Evolutionary conservation across 2,888 invertebrate species (phyloP).

Genomic region (Resseliella maxima): DNA sequence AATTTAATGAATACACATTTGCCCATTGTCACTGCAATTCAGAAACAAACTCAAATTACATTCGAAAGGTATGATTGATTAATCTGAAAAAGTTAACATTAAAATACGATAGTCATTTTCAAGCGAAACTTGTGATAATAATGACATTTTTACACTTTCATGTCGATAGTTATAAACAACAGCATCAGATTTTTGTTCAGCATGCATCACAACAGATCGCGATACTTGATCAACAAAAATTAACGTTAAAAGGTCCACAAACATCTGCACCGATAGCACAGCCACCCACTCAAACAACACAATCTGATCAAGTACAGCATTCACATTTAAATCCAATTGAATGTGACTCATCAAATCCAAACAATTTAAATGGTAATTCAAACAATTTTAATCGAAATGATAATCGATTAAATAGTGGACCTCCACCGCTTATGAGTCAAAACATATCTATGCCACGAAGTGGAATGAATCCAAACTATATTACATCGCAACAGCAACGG

Average conservation of each 20-base stretch:
- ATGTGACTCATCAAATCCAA: conserved; percentile 11
- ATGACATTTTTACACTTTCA: neutral
- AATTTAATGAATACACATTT: conserved; percentile 85
- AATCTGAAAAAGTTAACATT: too few species aligned
- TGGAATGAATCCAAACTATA: conserved; percentile 63
- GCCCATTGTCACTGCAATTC: conserved; percentile 79
- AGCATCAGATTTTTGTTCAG: conserved; percentile 94
- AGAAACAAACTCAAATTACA: conserved; percentile 83
- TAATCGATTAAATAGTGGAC: conserved; percentile 55
- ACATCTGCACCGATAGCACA: neutral
- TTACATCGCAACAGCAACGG: conserved; percentile 66
- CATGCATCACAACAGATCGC: conserved; percentile 92
- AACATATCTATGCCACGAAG: conserved; percentile 65
- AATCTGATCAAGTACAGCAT: neutral
- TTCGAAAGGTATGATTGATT: conserved; percentile 75
- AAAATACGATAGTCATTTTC: too few species aligned
- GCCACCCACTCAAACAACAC: neutral
- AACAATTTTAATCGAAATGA: conserved; percentile 35
- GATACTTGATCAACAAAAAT: conserved; percentile 83
- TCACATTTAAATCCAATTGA: neutral
- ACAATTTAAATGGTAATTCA: conserved; percentile 18
- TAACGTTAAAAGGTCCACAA: conserved; percentile 69
- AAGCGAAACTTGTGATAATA: too few species aligned
- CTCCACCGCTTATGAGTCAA: conserved; percentile 66
- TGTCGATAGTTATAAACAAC: conserved; percentile 86